These are phyloP conservation scores for Mesocricetus auratus DNA, from an alignment of 2,113 vertebrate species.

Conservation along the genomic window DNA sequence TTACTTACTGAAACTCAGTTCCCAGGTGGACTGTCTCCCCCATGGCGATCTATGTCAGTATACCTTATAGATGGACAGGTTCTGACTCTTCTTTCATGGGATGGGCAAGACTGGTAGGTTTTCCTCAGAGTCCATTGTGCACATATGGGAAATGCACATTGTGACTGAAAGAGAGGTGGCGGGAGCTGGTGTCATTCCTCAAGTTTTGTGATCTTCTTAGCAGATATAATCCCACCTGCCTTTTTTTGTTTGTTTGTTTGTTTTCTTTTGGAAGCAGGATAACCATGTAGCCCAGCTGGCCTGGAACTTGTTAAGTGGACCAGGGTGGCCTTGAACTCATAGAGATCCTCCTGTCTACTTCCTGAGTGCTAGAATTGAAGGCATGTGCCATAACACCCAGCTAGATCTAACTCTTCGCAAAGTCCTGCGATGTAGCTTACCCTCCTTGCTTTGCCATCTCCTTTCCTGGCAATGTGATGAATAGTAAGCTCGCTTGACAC, in stretches of 20 bases:
- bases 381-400: neutral
- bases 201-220: neutral
- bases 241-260: too few species aligned
- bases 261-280: too few species aligned
- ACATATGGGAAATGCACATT: neutral
- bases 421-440: neutral
- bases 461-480: neutral
- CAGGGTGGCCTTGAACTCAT: neutral
- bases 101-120: neutral
- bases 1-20: neutral
- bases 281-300: neutral
- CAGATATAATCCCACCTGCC: fast-evolving
- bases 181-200: neutral
- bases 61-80: neutral
- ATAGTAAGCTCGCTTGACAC: neutral
- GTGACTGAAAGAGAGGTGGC: neutral
- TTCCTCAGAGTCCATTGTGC: neutral
- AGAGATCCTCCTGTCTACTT: neutral
- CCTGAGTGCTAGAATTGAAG: neutral
- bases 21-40: neutral
- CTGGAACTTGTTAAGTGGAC: neutral
- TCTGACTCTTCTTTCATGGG: neutral
- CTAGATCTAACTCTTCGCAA: neutral
- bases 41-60: neutral
- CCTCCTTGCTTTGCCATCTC: neutral